phyloP scores from a whole-genome alignment of 2,888 invertebrate species.

The Thecophora atra region DNA sequence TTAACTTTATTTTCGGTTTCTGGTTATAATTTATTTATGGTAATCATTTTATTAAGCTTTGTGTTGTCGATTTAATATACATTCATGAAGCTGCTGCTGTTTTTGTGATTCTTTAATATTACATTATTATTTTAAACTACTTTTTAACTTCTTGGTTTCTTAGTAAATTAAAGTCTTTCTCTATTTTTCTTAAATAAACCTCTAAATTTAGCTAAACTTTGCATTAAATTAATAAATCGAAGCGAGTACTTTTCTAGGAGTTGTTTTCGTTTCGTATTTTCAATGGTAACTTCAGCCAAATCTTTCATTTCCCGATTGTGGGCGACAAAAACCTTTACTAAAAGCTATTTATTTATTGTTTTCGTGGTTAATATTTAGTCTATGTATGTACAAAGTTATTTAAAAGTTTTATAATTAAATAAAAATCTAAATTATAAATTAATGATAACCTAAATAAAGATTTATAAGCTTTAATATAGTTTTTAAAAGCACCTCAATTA shows the following conservation, averaged over 20 bases:
- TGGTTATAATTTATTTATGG: constrained; percentile 3
- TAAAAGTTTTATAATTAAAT: no score
- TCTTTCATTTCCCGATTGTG: constrained; percentile 7
- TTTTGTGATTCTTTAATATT: no score
- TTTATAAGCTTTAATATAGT: constrained; percentile 53
- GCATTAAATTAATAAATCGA: no score
- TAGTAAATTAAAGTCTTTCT: neutral
- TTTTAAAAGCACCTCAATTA: constrained; percentile 60
- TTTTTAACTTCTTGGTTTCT: constrained; percentile 21
- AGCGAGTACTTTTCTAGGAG: neutral
- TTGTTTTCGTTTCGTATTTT: constrained; percentile 31
- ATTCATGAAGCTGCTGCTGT: no score
- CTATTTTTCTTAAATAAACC: no score
- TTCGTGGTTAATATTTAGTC: neutral
- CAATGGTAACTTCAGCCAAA: constrained; percentile 9
- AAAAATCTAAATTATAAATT: no score
- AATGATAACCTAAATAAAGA: constrained; percentile 7
- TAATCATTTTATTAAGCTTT: neutral
- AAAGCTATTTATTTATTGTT: constrained; percentile 13
- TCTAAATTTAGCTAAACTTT: no score
- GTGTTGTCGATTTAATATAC: no score
- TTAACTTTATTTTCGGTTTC: constrained; percentile 35
- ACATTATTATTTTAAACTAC: neutral
- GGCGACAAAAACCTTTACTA: constrained; percentile 15
- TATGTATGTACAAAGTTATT: no score